phyloP scores from a whole-genome alignment of 2,797 vertebrate genomes.

The Rhynchonycteris naso region DNA sequence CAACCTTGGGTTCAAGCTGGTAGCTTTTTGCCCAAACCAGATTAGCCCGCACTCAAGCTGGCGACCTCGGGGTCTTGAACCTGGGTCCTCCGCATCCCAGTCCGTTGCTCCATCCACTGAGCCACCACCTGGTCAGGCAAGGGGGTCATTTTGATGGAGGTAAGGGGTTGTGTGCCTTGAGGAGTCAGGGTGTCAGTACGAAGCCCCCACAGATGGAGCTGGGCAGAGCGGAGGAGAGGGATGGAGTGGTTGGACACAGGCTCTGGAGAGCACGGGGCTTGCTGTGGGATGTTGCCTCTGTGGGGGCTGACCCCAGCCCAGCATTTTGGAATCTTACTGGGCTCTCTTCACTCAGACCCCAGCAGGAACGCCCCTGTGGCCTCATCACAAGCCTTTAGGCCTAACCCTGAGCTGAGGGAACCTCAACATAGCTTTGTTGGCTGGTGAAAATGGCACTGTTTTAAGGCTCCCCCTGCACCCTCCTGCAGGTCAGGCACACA shows the following conservation, averaged over 20 bases:
- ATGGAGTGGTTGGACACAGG: neutral
- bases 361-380: neutral
- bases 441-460: neutral
- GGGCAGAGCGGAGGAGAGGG: neutral
- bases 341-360: neutral
- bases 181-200: neutral
- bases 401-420: neutral
- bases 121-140: too few relatives aligned
- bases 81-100: too few relatives aligned
- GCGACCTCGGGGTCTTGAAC: too few relatives aligned
- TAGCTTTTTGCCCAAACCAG: too few relatives aligned
- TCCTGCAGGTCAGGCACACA: neutral
- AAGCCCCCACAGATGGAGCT: neutral
- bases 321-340: neutral
- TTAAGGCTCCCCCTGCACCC: neutral
- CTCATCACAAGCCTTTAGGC: neutral
- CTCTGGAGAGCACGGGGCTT: neutral
- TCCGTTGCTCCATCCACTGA: too few relatives aligned
- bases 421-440: conserved; percentile 42
- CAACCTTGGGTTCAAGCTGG: too few relatives aligned
- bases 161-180: neutral
- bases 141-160: neutral
- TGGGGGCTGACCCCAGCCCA: neutral
- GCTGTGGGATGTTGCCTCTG: neutral
- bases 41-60: too few relatives aligned